Evolutionary conservation across 1,140 invertebrate genomes (phyloP), one percentile per base, ranked within the genome.

Genomic region (Zaprionus kolodkinae): DNA sequence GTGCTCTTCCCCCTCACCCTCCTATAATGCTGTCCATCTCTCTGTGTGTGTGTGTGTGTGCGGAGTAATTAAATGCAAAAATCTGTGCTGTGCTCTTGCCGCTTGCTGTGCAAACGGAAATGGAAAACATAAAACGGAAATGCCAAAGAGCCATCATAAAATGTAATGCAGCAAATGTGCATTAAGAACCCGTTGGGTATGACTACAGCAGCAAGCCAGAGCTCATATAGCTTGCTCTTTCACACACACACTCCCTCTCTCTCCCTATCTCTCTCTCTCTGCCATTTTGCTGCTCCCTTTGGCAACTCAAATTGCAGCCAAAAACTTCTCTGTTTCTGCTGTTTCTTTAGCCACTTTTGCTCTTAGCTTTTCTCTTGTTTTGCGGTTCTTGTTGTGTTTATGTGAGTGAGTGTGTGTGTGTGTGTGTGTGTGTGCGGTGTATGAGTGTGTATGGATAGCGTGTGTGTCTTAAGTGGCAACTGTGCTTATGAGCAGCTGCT

Each of bases 101-200:
- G 15, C 40, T 33, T 55, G 43, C 43, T 60, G 56, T 55, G 64
- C 63, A 78, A 78, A 67, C 79, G 82, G 79, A 81, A 85, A 85
- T 85, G 81, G 43, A 71, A 82, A 73, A 72, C 35, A 69, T 73
- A 55, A 57, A 76, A 71, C 67, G 76, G 76, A 87, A 82, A 87
- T 79, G 65, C 36, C 71, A 59, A 57, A 68, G 40, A 70, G 48
- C 36, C 56, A 72, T 57, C 60, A 78, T 50, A 57, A 64, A 56
- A 65, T 77, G 61, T 78, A 86, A 67, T 81, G 79, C 83, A 76
- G 56, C 60, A 72, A 81, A 77, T 73, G 63, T 87, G 69, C 79
- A 76, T 71, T 81, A 69, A 74, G 63, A 60, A 25, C 43, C 36
- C 64, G 30, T 43, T 27, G 56, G 17, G 15, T 35, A 15, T n/a